Base-by-base conservation (phyloP, 2,888 invertebrate genomes). In the Philaethria dido region DNA sequence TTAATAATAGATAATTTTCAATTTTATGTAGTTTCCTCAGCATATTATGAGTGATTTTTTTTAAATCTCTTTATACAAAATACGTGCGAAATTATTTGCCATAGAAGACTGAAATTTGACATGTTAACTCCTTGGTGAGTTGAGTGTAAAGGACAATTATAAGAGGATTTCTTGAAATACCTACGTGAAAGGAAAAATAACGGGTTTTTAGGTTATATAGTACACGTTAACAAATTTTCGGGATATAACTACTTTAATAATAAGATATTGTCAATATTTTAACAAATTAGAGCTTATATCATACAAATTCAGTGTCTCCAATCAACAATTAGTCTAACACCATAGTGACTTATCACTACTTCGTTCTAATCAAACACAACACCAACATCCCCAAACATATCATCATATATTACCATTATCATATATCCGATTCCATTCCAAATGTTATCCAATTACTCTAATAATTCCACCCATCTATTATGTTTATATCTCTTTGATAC, bases 401-500 rank as follows among this genome's bases (percentile, higher is more conserved):
- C 4, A 16, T 0, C 3, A 1, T 14, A 25, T 25, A 14, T 48
- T 6, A n/a, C n/a, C 6, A 39, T 39, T 50, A 50, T 48, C 3
- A 50, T 25, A 50, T 16, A 5, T 44, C 6, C 16, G 8, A 14
- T 25, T 50, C 22, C 6, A n/a, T 57, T 42, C 20, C 14, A 42
- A 33, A 36, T 48, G 48, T 29, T 48, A 62, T 62, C 20, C 42
- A 48, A 62, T 62, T 29, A 62, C 45, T 6, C 20, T 20, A 57
- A 57, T 57, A 62, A 54, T 67, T 66, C 66, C 75, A 71, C 78
- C 68, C 73, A 78, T 81, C 79, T 77, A 76, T 81, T 74, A 77
- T 72, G 74, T 78, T 73, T 81, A 83, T 78, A 79, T 71, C 68
- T 68, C 74, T 78, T 76, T 70, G 78, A 70, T 72, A 72, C 79